phyloP scores from a whole-genome alignment of 2,797 vertebrate species.

The Poeciliopsis presidionis region DNA sequence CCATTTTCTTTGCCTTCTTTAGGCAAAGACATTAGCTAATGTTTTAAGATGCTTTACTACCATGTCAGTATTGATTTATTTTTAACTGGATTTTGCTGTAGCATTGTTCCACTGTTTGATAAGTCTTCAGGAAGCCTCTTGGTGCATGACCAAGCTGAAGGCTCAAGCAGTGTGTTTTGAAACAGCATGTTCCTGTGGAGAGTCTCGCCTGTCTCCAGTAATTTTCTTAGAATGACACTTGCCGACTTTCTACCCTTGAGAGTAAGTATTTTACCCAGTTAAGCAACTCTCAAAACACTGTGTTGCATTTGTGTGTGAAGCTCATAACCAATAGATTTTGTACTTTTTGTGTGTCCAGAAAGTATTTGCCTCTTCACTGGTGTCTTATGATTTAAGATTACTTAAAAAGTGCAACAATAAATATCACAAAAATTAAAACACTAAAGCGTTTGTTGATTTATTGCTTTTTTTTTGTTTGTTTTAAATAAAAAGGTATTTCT shows the following conservation, averaged over 20 bases:
- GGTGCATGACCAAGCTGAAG: conserved; percentile 70
- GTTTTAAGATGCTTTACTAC: conserved; percentile 26
- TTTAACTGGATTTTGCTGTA: conserved; percentile 41
- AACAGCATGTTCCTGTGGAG: conserved; percentile 69
- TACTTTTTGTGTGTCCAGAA: not conserved
- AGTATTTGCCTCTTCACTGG: not conserved
- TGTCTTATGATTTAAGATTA: not conserved
- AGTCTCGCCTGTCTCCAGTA: conserved; percentile 49
- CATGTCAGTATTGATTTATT: conserved; percentile 20
- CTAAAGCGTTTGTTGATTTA: not conserved
- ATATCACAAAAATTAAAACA: conserved; percentile 5
- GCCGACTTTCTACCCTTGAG: conserved; percentile 35
- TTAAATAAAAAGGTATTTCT: not conserved
- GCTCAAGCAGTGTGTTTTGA: conserved; percentile 65
- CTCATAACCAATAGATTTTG: conserved; percentile 22
- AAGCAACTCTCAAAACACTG: conserved; percentile 16
- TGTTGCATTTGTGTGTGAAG: conserved; percentile 36
- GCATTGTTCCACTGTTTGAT: conserved; percentile 58
- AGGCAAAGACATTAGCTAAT: not conserved
- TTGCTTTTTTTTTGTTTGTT: too few species aligned
- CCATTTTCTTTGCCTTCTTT: not conserved
- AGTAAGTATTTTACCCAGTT: conserved; percentile 64
- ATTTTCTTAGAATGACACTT: conserved; percentile 49
- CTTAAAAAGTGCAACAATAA: conserved; percentile 14
- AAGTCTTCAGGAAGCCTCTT: conserved; percentile 57